These are phyloP conservation scores for Balaeniceps rex DNA, from an alignment of 2,113 vertebrate genomes.

Conservation along the genomic window DNA sequence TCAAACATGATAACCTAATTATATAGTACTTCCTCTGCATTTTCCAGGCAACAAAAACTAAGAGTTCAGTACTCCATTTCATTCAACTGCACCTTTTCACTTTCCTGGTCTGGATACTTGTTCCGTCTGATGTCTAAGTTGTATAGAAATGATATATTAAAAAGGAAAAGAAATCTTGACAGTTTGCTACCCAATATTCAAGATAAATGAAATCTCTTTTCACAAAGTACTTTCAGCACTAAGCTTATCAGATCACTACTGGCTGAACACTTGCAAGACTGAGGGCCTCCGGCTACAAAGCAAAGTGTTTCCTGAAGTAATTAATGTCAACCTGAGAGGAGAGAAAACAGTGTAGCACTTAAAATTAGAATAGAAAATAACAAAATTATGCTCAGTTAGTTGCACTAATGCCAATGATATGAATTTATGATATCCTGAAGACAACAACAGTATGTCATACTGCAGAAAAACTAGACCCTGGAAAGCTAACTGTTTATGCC, in stretches of 20 bases:
- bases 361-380: not conserved
- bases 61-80: not conserved
- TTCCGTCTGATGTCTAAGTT: not conserved
- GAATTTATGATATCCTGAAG: not conserved
- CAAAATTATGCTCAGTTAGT: not conserved
- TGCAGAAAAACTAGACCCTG: not conserved
- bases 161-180: constrained; percentile 4
- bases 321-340: constrained; percentile 29
- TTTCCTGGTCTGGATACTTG: not conserved
- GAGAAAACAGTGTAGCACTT: not conserved
- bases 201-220: constrained; percentile 42
- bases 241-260: constrained; percentile 46
- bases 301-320: constrained; percentile 42
- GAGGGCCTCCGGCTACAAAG: not conserved
- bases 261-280: constrained; percentile 23
- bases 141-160: not conserved
- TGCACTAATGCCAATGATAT: not conserved
- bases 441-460: not conserved
- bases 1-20: not conserved
- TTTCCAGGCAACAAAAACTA: not conserved
- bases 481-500: not conserved
- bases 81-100: not conserved
- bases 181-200: constrained; percentile 6
- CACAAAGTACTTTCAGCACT: constrained; percentile 3
- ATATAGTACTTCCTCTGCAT: not conserved